Evolutionary conservation across 2,797 vertebrate species (phyloP).

Genomic region (Poecilia gillii): DNA sequence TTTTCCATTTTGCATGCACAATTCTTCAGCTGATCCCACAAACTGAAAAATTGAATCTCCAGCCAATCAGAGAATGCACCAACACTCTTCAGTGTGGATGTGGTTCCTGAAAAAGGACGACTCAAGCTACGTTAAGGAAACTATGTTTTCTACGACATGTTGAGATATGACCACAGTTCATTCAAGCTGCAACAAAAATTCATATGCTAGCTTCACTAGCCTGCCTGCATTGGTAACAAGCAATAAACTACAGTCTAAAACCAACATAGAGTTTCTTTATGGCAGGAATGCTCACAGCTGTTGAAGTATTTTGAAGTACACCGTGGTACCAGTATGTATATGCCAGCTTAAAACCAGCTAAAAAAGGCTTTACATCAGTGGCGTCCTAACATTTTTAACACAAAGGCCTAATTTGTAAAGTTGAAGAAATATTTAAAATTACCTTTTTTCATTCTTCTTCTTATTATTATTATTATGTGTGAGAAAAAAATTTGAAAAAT

Average conservation of each 20-base stretch:
- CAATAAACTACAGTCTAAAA: neutral
- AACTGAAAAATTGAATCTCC: neutral
- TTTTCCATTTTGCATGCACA: neutral
- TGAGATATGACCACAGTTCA: neutral
- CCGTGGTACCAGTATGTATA: neutral
- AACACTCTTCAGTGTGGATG: conserved; percentile 2
- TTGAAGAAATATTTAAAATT: neutral
- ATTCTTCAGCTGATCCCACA: neutral
- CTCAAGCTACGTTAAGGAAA: neutral
- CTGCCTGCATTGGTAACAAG: neutral
- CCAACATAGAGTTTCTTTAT: neutral
- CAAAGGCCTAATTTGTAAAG: neutral
- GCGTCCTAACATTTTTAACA: neutral
- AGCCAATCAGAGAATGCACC: neutral
- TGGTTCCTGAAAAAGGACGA: neutral
- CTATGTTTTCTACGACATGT: neutral
- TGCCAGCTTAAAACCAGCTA: neutral
- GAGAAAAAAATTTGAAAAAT: neutral
- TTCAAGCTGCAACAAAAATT: neutral
- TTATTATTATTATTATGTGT: neutral
- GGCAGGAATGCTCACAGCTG: neutral
- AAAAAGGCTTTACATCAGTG: neutral
- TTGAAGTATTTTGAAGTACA: neutral
- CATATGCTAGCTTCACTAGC: neutral
- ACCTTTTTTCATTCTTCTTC: neutral